These are phyloP conservation scores for Myripristis murdjan DNA, from an alignment of 2,797 vertebrate species.

Conservation along the genomic window DNA sequence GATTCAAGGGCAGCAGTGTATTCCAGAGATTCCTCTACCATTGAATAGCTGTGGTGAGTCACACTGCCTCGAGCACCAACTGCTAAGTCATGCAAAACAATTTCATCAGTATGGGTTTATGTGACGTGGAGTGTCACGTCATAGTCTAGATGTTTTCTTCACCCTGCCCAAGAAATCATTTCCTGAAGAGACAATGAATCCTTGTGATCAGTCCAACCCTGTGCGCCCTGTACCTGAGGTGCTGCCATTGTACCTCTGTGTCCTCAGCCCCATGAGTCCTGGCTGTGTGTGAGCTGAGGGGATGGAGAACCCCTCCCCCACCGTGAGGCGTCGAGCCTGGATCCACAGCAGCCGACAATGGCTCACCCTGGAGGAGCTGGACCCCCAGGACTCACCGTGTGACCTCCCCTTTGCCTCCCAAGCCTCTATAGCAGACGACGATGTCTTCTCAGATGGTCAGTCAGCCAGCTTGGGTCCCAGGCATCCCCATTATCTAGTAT, in stretches of 20 bases:
- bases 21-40: too few relatives aligned
- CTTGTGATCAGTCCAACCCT: too few relatives aligned
- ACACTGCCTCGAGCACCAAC: not conserved
- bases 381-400: slow-evolving; percentile 26
- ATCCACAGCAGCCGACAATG: slow-evolving; percentile 84
- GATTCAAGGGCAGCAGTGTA: too few relatives aligned
- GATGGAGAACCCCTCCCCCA: slow-evolving; percentile 85
- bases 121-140: not conserved
- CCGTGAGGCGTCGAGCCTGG: slow-evolving; percentile 88
- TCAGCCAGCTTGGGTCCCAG: not conserved
- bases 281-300: slow-evolving; percentile 37
- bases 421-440: slow-evolving; percentile 69
- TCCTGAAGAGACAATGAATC: too few relatives aligned
- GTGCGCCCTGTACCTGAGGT: too few relatives aligned
- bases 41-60: too few relatives aligned
- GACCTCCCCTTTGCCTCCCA: slow-evolving; percentile 50
- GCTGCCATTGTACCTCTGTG: not conserved
- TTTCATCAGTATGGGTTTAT: not conserved
- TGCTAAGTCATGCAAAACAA: not conserved
- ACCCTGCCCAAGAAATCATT: not conserved
- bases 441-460: slow-evolving; percentile 80
- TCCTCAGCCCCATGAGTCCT: slow-evolving; percentile 6
- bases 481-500: not conserved
- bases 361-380: slow-evolving; percentile 75
- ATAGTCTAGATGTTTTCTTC: not conserved